Evolutionary conservation across 2,888 invertebrate species (phyloP), one percentile per base, ranked within the genome.

Genomic region (Girardia tigrina): DNA sequence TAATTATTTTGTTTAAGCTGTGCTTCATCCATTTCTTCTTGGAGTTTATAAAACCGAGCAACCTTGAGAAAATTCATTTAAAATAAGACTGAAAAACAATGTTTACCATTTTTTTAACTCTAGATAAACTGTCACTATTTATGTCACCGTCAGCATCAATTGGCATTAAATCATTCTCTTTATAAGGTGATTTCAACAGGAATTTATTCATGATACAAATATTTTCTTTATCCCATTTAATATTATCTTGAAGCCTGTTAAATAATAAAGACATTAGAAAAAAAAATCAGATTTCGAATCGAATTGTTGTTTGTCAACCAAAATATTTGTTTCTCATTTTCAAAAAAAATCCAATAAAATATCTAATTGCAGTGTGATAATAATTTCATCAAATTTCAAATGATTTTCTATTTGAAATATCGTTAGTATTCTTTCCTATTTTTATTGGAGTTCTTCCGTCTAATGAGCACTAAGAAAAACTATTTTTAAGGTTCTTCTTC

Each of bases 211-310:
- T 56, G 23, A 56, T 56, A 56, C 56, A 56, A 12, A 56, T 56
- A 56, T 56, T 56, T 6, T 56, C 56, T 56, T 56, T 56, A 16
- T 56, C 56, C 56, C 56, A 56, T 56, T 56, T 56, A 56, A 56
- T 56, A 56, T 56, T 56, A n/a, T 56, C 56, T 56, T 56, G 56
- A 12, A 56, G n/a, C 56, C 56, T 56, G 23, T 56, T 36, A 12
- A 12, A 36, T 12, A 36, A 12, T 12, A 36, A 36, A 36, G 36
- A 36, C n/a, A n/a, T n/a, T n/a, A n/a, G n/a, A n/a, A n/a, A n/a
- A n/a, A n/a, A n/a, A n/a, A n/a, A n/a, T n/a, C n/a, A n/a, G n/a
- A n/a, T n/a, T n/a, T n/a, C n/a, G n/a, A n/a, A n/a, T n/a, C n/a
- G n/a, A n/a, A n/a, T n/a, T n/a, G n/a, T n/a, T n/a, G n/a, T n/a